Evolutionary conservation across 2,888 invertebrate genomes (phyloP), one percentile per base, ranked within the genome.

Genomic region (Ophion slaviceki): DNA sequence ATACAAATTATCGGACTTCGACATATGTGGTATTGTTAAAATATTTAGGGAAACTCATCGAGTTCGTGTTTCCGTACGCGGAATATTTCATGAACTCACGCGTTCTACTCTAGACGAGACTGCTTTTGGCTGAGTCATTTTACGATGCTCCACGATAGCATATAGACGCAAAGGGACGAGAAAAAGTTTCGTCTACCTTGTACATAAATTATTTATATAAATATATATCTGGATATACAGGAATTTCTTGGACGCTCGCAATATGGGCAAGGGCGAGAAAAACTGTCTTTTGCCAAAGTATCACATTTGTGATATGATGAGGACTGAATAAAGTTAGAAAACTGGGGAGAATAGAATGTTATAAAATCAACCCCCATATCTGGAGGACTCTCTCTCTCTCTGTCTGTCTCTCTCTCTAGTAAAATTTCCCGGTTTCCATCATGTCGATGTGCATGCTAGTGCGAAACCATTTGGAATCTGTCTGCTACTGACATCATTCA

Each of bases 401-500:
- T 36, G 8, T 32, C 8, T 75, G 28, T 32, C 4, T 77, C 71
- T 77, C 75, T 80, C 78, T 72, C 61, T 72, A 72, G 71, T 57
- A 66, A 24, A 67, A 85, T 67, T 70, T 70, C 81, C 74, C 74
- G 62, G 66, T 74, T 84, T 81, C 72, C 72, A 80, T 36, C 36
- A 7, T 36, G 1, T 70, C 74, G n/a, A 86, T 84, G 80, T 80
- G 84, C 64, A 11, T 68, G 84, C 74, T 84, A 77, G 72, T 84
- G 77, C 80, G 64, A 84, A 80, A 67, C 36, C 83, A 68, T 76
- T 80, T 83, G 83, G 83, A 78, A 84, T 68, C 61, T 74, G 72
- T 74, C 62, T 72, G 24, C 24, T 24, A 24, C 24, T 24, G 24
- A 24, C 24, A 24, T 24, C 24, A 24, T 24, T 24, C 24, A 24